These are phyloP conservation scores for Chrysolina haemoptera DNA, from an alignment of 2,888 invertebrate genomes.

Conservation along the genomic window DNA sequence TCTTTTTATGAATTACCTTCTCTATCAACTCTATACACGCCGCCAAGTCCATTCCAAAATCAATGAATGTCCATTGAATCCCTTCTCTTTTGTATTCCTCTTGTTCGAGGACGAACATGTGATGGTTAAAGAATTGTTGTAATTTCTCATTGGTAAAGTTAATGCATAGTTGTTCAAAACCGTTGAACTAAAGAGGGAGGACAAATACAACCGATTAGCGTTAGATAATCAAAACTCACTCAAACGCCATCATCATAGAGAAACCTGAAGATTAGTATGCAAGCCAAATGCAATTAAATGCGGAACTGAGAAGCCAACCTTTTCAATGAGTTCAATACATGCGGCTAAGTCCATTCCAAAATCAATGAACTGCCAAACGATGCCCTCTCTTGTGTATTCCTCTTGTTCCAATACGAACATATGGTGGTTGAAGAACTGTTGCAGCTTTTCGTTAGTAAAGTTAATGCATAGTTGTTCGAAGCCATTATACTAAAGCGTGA, in stretches of 20 bases:
- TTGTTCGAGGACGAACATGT: slow-evolving; percentile 98
- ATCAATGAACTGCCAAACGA: slow-evolving; percentile 98
- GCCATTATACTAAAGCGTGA: slow-evolving; percentile 86
- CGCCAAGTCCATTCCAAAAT: slow-evolving; percentile 97
- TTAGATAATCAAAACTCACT: slow-evolving; percentile 25
- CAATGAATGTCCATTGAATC: slow-evolving; percentile 96
- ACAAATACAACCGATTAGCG: slow-evolving; percentile 52
- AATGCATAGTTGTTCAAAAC: slow-evolving; percentile 98
- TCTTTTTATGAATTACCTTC: slow-evolving; percentile 79
- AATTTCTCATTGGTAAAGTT: slow-evolving; percentile 98
- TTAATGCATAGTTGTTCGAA: slow-evolving; percentile 99
- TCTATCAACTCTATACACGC: slow-evolving; percentile 97
- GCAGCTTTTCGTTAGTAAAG: slow-evolving; percentile 99
- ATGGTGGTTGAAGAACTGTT: slow-evolving; percentile 99
- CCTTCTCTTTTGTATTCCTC: slow-evolving; percentile 96
- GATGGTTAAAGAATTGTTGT: slow-evolving; percentile 98
- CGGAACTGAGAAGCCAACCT: slow-evolving; percentile 75
- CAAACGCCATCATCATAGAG: slow-evolving; percentile 21
- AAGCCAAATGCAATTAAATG: neutral
- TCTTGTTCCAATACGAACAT: slow-evolving; percentile 99
- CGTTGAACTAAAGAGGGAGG: slow-evolving; percentile 81
- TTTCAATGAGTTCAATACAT: slow-evolving; percentile 99
- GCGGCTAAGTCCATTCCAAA: slow-evolving; percentile 99
- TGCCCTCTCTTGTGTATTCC: slow-evolving; percentile 97
- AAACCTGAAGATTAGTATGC: slow-evolving; percentile 25